A percentile compares a stretch with the other conserved stretches of the same genome.
phyloP scores from a whole-genome alignment of 2,113 vertebrate genomes.

The Felis chaus region DNA sequence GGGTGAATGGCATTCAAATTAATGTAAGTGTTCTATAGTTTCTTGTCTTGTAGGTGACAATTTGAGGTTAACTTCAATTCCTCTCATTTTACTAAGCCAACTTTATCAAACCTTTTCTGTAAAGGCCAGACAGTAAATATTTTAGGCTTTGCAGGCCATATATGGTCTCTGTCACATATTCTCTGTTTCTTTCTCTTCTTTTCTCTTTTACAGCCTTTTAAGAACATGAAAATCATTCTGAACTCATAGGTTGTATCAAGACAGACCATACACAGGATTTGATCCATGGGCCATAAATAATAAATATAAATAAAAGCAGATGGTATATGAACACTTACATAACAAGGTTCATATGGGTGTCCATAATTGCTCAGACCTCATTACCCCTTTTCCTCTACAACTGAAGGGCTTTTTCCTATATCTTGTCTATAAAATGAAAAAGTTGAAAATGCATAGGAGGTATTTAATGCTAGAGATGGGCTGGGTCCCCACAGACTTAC shows the following conservation, averaged over 20 bases:
- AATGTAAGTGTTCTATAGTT: neutral
- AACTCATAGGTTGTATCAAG: neutral
- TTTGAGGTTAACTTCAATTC: slow-evolving; percentile 1
- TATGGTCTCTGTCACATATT: too few species aligned
- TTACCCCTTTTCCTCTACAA: neutral
- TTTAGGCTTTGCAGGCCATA: neutral
- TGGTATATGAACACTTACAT: neutral
- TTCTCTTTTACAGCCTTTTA: too few species aligned
- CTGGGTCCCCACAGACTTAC: neutral
- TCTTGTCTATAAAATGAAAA: neutral
- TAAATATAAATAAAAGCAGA: neutral
- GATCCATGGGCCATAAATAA: neutral
- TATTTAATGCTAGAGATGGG: neutral
- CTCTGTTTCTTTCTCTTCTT: too few species aligned
- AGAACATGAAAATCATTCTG: too few species aligned
- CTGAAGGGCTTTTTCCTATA: neutral
- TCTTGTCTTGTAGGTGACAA: neutral
- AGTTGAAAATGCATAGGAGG: neutral
- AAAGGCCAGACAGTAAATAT: neutral
- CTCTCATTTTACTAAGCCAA: neutral
- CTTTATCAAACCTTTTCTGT: neutral
- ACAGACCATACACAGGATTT: neutral
- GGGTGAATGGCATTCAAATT: neutral
- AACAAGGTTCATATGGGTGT: neutral
- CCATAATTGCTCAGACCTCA: neutral